Base-by-base conservation (phyloP, 2,888 invertebrate species). In the Desoria tigrina region DNA sequence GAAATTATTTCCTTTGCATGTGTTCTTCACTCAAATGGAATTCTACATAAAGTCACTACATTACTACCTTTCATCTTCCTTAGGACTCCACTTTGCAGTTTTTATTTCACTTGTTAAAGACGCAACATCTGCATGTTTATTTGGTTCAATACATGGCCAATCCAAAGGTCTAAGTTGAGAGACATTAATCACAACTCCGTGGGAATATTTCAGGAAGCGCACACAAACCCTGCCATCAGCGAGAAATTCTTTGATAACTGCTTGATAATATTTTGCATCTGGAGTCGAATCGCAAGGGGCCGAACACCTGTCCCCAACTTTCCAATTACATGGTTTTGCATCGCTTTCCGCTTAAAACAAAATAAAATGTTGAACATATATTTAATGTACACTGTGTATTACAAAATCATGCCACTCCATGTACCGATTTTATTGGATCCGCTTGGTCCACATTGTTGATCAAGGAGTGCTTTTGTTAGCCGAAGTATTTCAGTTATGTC, bases 401-500 rank as follows among this genome's bases (percentile, higher is more conserved):
- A 16, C 24, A 21, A 54, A 54, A 32, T 32, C 11, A 7, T 4
- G 11, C 24, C 50, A 6, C 32, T n/a, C n/a, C n/a, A n/a, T n/a
- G n/a, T n/a, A 66, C 66, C 69, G 18, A 65, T 63, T 1, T 55
- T 50, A 59, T 64, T 63, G 57, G 61, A 65, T 16, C 62, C 49
- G 1, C 60, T 57, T 2, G 66, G 37, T 0, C 69, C 64, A 51
- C 49, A 55, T 49, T 72, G 69, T 56, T 72, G 72, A 37, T 60
- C 51, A 14, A 92, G 87, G 69, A 96, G 85, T 83, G 95, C 94
- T 81, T 89, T 86, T 64, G 94, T 94, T 77, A 97, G 84, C 77
- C 89, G 89, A 78, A 97, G 94, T 77, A 98, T 95, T 85, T 97
- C 97, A 81, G 92, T 89, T 76, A 98, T 84, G 84, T 99, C 98